Evolutionary conservation across 1,140 invertebrate genomes (phyloP), one percentile per base, ranked within the genome.

Genomic region (Musca domestica): DNA sequence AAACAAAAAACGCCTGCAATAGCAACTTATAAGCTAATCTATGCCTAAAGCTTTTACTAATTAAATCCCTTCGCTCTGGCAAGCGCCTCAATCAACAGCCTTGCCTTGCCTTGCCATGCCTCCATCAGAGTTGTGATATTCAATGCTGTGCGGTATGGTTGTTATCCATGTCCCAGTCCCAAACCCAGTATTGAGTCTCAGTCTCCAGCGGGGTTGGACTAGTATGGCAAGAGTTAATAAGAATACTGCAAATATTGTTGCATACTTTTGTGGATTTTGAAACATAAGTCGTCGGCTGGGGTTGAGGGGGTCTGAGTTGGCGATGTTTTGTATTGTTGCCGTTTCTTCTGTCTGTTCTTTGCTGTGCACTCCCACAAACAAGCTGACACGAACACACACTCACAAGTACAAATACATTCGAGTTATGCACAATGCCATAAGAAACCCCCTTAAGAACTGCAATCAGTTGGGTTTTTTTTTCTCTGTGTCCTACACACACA

Each of bases 231-330:
- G 56, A 61, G 56, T 61, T 61, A 61, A 34, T 61, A 61, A 61
- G 56, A 61, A 61, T 61, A 61, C 56, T 61, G 56, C 56, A 61
- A 61, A 61, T 61, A 61, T 61, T 61, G 56, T 61, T 61, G 56
- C 56, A 61, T 61, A 61, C 56, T 34, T 61, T 61, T 61, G 56
- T 61, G 56, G 56, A 34, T 61, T 61, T 61, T 34, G 23, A 34
- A 17, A 58, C 30, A 27, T 34, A 20, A 61, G 27, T 20, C 17
- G 12, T 46, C 22, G 20, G 56, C 17, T 56, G 52, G 14, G 56
- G 10, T 15, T 19, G 22, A 25, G 27, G 23, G 15, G 54, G n/a
- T 41, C 9, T 30, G 27, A 30, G 34, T 41, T 41, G 4, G 2
- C 34, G 27, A 30, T 41, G 27, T 51, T 20, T 46, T 46, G 10